Evolutionary conservation across 2,113 vertebrate species (phyloP), one percentile per base, ranked within the genome.

Genomic region (Meleagris gallopavo): DNA sequence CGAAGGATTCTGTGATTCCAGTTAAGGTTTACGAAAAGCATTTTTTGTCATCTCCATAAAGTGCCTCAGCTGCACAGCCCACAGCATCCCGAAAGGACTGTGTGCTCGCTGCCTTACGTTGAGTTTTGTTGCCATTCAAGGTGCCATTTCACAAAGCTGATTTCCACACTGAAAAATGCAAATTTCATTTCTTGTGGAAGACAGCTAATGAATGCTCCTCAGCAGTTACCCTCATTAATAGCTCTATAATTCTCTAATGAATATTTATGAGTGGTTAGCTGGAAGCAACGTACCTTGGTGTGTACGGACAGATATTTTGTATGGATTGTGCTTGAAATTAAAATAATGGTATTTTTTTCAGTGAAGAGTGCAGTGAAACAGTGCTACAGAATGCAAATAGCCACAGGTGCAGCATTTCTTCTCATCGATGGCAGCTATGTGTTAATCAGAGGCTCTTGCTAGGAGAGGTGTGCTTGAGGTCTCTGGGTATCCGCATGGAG

Each of bases 161-260:
- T 70, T 83, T 88, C 80, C 65, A 11, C 52, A 30, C 27, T 0
- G 13, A 75, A 66, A 83, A 95, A 92, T 89, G 94, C 89, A 94
- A 90, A 96, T 95, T 69, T 40, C 48, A 29, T 73, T 76, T 85
- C 78, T 89, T 79, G 71, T 72, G 78, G 81, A 65, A 89, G 93
- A 83, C 93, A 64, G 91, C 61, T 94, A 95, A 83, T 62, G 67
- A 94, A 89, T 57, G 82, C 84, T 82, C 45, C 78, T 94, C 78
- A 73, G 45, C 89, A 84, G 87, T 70, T 76, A 45, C 84, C 73
- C 81, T 89, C 34, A 48, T 55, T 79, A 91, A 85, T 77, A 94
- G 89, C 67, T 70, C 78, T 89, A 71, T 91, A 85, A 88, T 96
- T 88, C 93, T 55, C 72, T 94, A 77, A 94, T 89, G 82, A 85